phyloP scores from a whole-genome alignment of 2,113 vertebrate species.

The Engystomops pustulosus region DNA sequence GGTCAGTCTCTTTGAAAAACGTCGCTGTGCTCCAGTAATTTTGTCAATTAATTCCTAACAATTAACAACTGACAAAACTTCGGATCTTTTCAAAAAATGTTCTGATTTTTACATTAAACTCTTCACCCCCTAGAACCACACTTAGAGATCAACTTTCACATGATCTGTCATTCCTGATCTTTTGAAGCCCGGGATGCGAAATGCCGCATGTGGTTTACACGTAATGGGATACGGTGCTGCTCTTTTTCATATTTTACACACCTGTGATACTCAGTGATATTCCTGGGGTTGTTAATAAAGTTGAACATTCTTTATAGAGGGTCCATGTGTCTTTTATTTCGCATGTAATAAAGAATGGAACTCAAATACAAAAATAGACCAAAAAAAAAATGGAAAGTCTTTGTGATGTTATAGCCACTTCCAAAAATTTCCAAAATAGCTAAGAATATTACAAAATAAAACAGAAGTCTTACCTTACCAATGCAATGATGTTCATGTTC shows the following conservation, averaged over 20 bases:
- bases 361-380: neutral
- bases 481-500: too few species aligned
- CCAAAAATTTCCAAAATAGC: too few species aligned
- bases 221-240: constrained; percentile 38
- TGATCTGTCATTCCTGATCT: constrained; percentile 51
- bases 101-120: constrained; percentile 71
- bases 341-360: neutral
- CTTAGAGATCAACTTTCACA: constrained; percentile 55
- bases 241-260: constrained; percentile 50
- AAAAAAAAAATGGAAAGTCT: too few species aligned
- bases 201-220: constrained; percentile 30
- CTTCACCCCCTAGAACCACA: constrained; percentile 53
- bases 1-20: constrained; percentile 81
- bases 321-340: neutral
- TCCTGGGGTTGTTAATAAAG: neutral
- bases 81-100: constrained; percentile 78
- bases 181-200: constrained; percentile 43
- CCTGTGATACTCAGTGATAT: neutral
- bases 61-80: constrained; percentile 81
- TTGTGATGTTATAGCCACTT: too few species aligned
- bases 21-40: constrained; percentile 78
- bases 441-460: too few species aligned
- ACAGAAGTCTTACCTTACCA: too few species aligned
- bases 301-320: neutral
- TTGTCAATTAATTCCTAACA: constrained; percentile 86